phyloP scores from a whole-genome alignment of 2,797 vertebrate genomes.

The Chelon labrosus region DNA sequence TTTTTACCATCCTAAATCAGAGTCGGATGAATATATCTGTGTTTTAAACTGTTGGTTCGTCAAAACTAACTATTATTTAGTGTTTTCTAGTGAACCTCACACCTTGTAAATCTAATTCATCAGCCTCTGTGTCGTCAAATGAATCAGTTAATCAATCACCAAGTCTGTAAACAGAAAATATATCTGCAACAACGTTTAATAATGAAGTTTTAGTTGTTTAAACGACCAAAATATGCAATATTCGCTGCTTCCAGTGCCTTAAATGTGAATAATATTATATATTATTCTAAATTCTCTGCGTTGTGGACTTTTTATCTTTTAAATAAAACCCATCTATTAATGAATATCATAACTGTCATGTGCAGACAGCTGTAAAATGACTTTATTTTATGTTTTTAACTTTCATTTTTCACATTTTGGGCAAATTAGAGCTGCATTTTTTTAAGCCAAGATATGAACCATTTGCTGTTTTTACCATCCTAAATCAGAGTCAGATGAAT shows the following conservation, averaged over 20 bases:
- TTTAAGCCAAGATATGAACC: neutral
- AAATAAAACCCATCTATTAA: neutral
- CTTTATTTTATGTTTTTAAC: neutral
- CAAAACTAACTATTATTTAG: too few species aligned
- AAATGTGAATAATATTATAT: neutral
- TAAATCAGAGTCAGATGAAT: neutral
- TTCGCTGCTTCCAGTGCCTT: neutral
- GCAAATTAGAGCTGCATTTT: too few species aligned
- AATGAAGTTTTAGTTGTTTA: neutral
- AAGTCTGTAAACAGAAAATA: neutral
- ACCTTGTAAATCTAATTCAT: too few species aligned
- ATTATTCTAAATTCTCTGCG: neutral
- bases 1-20: too few species aligned
- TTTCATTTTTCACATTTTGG: too few species aligned
- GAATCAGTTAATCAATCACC: too few species aligned
- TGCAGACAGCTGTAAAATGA: neutral
- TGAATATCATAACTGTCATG: neutral
- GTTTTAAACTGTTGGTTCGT: too few species aligned
- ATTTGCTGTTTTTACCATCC: neutral
- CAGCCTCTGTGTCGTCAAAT: too few species aligned
- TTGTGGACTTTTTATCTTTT: neutral
- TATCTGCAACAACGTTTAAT: neutral
- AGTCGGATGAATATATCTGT: too few species aligned
- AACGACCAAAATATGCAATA: neutral
- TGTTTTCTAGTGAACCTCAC: too few species aligned